Conservation (phyloP, 2,888 invertebrate species). For the Pteria penguin region DNA sequence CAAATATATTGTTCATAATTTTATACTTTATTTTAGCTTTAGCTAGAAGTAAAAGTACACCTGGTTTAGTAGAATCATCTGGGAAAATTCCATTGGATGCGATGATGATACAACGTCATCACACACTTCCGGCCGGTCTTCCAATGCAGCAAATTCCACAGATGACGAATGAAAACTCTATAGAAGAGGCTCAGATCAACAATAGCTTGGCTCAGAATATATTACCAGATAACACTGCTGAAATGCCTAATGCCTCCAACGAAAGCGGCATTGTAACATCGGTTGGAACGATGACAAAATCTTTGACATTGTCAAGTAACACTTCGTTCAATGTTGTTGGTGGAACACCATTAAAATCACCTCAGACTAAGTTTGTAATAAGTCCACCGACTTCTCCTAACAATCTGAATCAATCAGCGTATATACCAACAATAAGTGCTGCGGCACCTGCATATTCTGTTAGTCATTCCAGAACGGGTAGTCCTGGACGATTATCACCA, state of each 20-base stretch:
- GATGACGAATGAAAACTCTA: background rate
- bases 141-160: constrained; percentile 50
- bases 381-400: constrained; percentile 83
- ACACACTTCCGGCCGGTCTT: constrained; percentile 70
- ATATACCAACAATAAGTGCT: constrained; percentile 45
- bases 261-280: constrained; percentile 1
- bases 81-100: constrained; percentile 87
- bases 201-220: constrained; percentile 26
- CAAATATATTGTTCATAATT: too few species aligned
- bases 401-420: constrained; percentile 46
- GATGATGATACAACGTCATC: constrained; percentile 67
- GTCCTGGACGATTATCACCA: constrained; percentile 55
- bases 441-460: constrained; percentile 47
- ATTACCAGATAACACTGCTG: constrained; percentile 49
- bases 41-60: constrained; percentile 97
- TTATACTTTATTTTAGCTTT: constrained; percentile 88
- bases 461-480: constrained; percentile 51
- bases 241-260: constrained; percentile 39
- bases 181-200: constrained; percentile 30
- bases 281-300: constrained; percentile 55
- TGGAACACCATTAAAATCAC: constrained; percentile 18
- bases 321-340: constrained; percentile 70
- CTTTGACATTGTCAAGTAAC: constrained; percentile 70
- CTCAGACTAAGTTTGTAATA: constrained; percentile 80
- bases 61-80: constrained; percentile 95